phyloP scores from a whole-genome alignment of 2,113 vertebrate genomes.

The Podiceps cristatus region DNA sequence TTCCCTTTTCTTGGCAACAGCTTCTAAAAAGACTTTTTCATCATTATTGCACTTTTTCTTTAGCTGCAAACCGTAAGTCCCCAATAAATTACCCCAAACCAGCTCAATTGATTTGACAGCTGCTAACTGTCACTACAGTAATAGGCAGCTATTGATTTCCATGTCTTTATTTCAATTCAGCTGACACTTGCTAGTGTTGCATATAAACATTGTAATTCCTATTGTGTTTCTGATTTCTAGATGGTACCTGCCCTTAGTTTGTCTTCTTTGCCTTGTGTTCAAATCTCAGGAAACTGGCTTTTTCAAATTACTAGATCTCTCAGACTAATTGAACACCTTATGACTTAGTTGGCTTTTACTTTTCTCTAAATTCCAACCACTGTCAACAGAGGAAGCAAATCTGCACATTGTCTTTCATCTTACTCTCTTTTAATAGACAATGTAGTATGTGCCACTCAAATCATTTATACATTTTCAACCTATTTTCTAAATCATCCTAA shows the following conservation, averaged over 20 bases:
- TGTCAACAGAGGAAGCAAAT: background rate
- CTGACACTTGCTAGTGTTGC: background rate
- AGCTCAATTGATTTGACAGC: background rate
- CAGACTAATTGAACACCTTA: background rate
- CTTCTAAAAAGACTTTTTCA: background rate
- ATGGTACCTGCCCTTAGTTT: background rate
- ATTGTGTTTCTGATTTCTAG: background rate
- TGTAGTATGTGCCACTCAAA: background rate
- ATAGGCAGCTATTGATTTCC: constrained; percentile 13
- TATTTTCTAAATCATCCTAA: background rate
- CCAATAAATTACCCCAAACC: constrained; percentile 17
- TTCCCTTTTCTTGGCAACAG: constrained; percentile 1
- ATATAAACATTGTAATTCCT: background rate
- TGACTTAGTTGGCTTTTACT: background rate
- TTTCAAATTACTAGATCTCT: background rate
- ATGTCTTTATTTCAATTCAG: constrained; percentile 13
- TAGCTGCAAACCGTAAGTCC: background rate
- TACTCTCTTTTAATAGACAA: background rate
- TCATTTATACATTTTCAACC: background rate
- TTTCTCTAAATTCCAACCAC: background rate
- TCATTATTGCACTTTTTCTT: background rate
- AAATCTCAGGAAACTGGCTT: background rate
- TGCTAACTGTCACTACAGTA: background rate
- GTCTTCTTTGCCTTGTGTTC: background rate
- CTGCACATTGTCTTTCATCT: background rate